These are phyloP conservation scores for Sus cebifrons DNA, from an alignment of 2,797 vertebrate genomes.

Conservation along the genomic window DNA sequence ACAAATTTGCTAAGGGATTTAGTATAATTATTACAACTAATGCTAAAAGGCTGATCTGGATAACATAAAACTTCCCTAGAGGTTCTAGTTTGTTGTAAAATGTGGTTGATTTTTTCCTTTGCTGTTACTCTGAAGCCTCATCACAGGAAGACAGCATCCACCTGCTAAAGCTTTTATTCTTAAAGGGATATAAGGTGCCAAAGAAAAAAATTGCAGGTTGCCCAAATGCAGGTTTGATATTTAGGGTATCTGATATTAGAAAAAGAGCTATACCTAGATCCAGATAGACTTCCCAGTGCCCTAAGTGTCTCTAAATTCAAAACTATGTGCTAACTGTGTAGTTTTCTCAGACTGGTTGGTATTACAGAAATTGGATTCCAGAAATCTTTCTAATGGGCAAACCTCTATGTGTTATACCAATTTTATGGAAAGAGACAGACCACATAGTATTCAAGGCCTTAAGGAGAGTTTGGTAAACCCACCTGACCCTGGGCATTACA, in stretches of 20 bases:
- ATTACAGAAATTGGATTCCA: not conserved
- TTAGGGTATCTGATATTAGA: not conserved
- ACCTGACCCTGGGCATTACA: not conserved
- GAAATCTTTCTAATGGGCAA: not conserved
- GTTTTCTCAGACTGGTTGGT: not conserved
- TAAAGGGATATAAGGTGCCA: not conserved
- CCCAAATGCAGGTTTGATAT: not conserved
- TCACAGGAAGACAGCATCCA: not conserved
- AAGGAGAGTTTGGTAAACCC: not conserved
- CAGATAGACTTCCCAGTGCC: not conserved
- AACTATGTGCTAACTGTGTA: not conserved
- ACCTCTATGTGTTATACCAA: not conserved
- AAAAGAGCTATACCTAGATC: not conserved
- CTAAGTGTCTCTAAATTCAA: not conserved
- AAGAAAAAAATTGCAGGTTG: not conserved
- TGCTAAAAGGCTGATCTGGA: not conserved
- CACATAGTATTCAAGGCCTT: not conserved
- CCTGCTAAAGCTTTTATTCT: not conserved
- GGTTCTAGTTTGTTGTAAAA: not conserved
- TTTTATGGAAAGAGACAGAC: not conserved
- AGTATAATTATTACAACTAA: not conserved
- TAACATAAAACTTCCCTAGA: not conserved
- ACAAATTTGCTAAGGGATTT: no score
- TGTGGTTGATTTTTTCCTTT: not conserved
- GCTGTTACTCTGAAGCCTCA: not conserved